Conservation (phyloP, 2,113 vertebrate genomes). For the Melanocharis versteri region DNA sequence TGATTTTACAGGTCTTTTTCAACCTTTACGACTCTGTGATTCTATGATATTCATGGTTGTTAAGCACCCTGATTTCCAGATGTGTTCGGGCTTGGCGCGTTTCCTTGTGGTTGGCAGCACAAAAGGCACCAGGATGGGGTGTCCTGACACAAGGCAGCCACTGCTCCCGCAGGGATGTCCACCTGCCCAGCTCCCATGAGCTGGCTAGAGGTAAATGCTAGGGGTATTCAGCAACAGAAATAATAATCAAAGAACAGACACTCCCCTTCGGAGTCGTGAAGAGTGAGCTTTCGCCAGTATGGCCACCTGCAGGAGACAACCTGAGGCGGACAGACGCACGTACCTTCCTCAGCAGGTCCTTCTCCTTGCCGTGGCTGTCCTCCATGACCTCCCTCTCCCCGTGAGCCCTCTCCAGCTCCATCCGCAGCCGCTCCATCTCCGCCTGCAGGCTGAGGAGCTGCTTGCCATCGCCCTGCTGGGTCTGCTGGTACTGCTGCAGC, state of each 20-base stretch:
- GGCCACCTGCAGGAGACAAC: not conserved
- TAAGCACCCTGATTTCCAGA: not conserved
- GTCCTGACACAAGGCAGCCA: not conserved
- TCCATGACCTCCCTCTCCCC: slow-evolving; percentile 75
- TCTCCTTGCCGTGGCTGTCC: slow-evolving; percentile 81
- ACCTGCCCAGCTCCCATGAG: not conserved
- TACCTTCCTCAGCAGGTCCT: slow-evolving; percentile 80
- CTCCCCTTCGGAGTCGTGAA: not conserved
- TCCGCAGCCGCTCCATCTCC: slow-evolving; percentile 77
- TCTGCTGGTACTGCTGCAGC: slow-evolving; percentile 73
- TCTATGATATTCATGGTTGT: rapidly evolving
- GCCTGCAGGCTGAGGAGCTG: slow-evolving; percentile 79
- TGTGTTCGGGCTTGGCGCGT: rapidly evolving
- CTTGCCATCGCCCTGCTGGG: slow-evolving; percentile 7
- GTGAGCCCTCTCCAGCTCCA: slow-evolving; percentile 76
- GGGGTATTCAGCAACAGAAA: too few species aligned
- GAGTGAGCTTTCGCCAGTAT: rapidly evolving
- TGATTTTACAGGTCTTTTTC: not conserved
- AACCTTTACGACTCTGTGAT: not conserved
- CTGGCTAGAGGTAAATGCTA: not conserved
- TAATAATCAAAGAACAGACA: not conserved
- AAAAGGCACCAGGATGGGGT: not conserved
- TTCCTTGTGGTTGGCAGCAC: not conserved
- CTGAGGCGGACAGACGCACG: rapidly evolving
- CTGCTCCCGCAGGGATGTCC: not conserved